Evolutionary conservation across 1,140 invertebrate genomes (phyloP).

Genomic region (Mycetomoellerius zeteki): DNA sequence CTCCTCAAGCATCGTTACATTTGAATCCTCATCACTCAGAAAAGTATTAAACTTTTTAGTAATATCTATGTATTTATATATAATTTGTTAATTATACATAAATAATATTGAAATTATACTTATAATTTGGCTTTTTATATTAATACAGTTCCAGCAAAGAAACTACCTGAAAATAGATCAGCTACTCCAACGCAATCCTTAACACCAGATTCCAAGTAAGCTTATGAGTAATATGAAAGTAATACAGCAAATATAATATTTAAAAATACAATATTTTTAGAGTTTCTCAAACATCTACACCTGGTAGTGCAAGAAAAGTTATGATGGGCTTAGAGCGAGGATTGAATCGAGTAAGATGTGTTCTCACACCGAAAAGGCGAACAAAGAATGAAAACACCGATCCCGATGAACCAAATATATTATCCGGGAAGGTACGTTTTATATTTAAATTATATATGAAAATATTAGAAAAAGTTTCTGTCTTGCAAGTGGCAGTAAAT

Average conservation of each 20-base stretch:
- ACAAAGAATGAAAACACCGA: conserved; percentile 79
- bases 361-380: conserved; percentile 90
- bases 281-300: conserved; percentile 79
- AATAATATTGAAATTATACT: not conserved
- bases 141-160: conserved; percentile 80
- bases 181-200: conserved; percentile 73
- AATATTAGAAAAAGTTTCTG: not conserved
- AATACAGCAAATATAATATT: conserved; percentile 19
- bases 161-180: conserved; percentile 72
- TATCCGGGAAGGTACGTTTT: conserved; percentile 86
- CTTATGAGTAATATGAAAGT: conserved; percentile 12
- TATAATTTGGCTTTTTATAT: conserved; percentile 22
- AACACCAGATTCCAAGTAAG: conserved; percentile 73
- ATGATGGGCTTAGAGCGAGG: conserved; percentile 91
- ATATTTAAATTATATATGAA: not conserved
- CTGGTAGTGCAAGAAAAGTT: conserved; percentile 89
- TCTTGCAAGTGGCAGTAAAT: conserved; percentile 17
- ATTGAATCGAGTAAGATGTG: conserved; percentile 90
- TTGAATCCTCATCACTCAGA: not conserved
- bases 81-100: not conserved
- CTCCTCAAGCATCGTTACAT: conserved; percentile 5
- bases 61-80: not conserved
- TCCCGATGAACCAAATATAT: conserved; percentile 81
- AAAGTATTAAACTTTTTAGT: conserved; percentile 19
- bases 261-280: conserved; percentile 68